These are phyloP conservation scores for Mesorhabditis spiculigera DNA, from an alignment of 2,888 invertebrate genomes.

Conservation along the genomic window DNA sequence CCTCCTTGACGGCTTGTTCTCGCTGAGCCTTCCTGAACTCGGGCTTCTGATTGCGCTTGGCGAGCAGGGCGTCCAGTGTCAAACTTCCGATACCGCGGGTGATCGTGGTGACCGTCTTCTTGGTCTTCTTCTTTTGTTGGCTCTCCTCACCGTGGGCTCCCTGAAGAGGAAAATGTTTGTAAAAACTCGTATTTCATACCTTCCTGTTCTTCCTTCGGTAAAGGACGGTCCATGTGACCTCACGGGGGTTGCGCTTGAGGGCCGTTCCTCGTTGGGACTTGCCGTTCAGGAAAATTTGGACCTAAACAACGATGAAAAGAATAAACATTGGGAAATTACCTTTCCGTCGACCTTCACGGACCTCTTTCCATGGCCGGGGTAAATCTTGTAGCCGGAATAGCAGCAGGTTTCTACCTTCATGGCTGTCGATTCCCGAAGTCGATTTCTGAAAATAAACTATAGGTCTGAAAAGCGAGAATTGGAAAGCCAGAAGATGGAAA, in stretches of 20 bases:
- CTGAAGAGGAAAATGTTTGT: conserved; percentile 33
- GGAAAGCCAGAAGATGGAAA: no score
- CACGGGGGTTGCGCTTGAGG: conserved; percentile 97
- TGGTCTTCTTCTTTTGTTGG: conserved; percentile 86
- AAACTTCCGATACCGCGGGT: conserved; percentile 97
- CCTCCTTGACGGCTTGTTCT: conserved; percentile 87
- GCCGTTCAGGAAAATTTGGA: conserved; percentile 89
- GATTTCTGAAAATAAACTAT: background rate
- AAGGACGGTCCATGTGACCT: conserved; percentile 98
- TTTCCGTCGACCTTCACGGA: conserved; percentile 57
- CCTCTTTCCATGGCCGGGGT: conserved; percentile 99
- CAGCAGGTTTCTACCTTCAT: conserved; percentile 95
- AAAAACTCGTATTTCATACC: conserved; percentile 65
- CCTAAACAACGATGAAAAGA: conserved; percentile 67
- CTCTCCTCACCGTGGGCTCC: conserved; percentile 82
- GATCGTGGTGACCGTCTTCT: conserved; percentile 62
- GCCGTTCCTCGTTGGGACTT: conserved; percentile 87
- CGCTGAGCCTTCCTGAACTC: conserved; percentile 96
- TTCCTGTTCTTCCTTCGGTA: conserved; percentile 99
- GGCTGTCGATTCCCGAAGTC: conserved; percentile 8
- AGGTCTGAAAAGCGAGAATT: no score
- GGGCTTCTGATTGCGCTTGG: conserved; percentile 84
- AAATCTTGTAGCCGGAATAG: conserved; percentile 99
- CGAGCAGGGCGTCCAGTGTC: conserved; percentile 92
- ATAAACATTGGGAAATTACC: conserved; percentile 27